Conservation (phyloP, 2,113 vertebrate species). For the Isurus oxyrinchus region DNA sequence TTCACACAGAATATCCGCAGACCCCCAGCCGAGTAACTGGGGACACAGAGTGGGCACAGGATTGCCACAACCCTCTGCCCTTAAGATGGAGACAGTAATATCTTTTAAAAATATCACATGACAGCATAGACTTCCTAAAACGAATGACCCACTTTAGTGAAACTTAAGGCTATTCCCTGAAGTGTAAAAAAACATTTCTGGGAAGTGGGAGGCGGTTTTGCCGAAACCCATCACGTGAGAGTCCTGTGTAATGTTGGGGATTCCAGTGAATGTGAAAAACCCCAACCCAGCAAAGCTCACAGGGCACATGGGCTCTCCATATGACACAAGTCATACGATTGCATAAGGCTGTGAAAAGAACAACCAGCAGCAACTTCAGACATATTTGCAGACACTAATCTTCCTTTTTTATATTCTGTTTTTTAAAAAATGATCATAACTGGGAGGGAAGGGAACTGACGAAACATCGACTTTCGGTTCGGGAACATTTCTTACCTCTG, state of each 20-base stretch:
- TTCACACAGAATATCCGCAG: constrained; percentile 44
- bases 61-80: neutral
- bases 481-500: neutral
- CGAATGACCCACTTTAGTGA: neutral
- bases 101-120: neutral
- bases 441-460: neutral
- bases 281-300: neutral
- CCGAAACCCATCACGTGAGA: neutral
- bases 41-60: constrained; percentile 37
- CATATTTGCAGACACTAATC: neutral
- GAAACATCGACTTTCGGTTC: neutral
- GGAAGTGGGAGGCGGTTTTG: neutral
- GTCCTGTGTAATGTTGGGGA: neutral
- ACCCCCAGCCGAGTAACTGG: constrained; percentile 24
- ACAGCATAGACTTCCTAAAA: neutral
- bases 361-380: neutral
- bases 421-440: neutral
- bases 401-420: neutral
- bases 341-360: neutral
- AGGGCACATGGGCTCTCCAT: neutral
- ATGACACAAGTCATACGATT: neutral
- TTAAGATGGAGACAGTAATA: neutral
- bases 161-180: neutral
- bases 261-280: neutral
- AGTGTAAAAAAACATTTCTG: neutral